Percentiles rank a stretch among this genome's conserved stretches.
Evolutionary conservation across 1,140 invertebrate species (phyloP).

Genomic region (Lasioglossum albipes): DNA sequence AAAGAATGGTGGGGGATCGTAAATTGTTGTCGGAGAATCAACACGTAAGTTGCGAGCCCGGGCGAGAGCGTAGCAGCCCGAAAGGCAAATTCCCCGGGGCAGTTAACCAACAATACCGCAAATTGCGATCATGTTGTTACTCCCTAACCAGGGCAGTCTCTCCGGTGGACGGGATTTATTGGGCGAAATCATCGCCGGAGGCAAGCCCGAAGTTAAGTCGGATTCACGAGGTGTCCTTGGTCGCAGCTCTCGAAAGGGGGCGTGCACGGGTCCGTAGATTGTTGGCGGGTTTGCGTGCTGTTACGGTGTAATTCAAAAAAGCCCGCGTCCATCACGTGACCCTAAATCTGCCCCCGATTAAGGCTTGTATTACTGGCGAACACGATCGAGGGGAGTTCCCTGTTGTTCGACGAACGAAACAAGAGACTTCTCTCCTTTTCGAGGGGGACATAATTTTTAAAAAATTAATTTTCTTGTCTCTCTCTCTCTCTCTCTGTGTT

Average conservation of each 20-base stretch:
- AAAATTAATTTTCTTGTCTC: too few species aligned
- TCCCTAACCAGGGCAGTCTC: not conserved
- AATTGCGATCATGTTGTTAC: constrained; percentile 30
- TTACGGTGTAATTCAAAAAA: constrained; percentile 53
- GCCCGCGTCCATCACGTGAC: constrained; percentile 28
- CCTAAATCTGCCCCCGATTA: constrained; percentile 61
- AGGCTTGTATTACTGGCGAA: constrained; percentile 55
- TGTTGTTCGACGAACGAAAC: too few species aligned
- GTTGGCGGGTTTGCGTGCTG: constrained; percentile 44
- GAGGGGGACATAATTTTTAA: too few species aligned
- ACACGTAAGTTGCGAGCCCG: not conserved
- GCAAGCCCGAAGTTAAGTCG: constrained; percentile 40
- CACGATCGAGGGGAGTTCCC: constrained; percentile 31
- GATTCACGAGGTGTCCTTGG: constrained; percentile 54
- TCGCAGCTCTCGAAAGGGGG: not conserved
- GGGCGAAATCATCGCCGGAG: constrained; percentile 39
- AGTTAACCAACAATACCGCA: constrained; percentile 26
- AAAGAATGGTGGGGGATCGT: not conserved
- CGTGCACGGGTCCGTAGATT: not conserved
- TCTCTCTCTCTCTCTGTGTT: too few species aligned
- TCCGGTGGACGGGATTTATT: constrained; percentile 33
- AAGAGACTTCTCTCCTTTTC: too few species aligned
- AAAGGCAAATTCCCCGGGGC: constrained; percentile 7
- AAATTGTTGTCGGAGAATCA: not conserved
- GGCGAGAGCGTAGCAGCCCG: not conserved